Conservation (phyloP, 2,888 invertebrate genomes). For the Thumatha senex region DNA sequence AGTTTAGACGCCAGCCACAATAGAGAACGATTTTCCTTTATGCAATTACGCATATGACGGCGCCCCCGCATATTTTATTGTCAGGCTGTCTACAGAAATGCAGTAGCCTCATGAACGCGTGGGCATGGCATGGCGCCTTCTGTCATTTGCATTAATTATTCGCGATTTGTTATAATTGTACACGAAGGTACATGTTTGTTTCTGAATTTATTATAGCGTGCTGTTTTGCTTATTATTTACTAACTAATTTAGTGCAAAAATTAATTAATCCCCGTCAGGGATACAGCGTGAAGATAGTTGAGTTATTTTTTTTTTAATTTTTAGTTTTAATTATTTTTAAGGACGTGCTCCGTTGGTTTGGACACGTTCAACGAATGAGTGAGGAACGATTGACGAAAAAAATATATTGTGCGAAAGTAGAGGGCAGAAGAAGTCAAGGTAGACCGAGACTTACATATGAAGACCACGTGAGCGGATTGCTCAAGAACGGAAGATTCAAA, state of each 20-base stretch:
- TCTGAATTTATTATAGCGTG: slow-evolving; percentile 15
- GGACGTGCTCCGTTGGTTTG: no score
- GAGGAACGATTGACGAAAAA: no score
- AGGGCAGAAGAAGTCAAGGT: no score
- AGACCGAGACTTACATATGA: no score
- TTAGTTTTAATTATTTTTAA: no score
- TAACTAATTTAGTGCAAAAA: slow-evolving; percentile 13
- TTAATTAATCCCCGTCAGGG: no score
- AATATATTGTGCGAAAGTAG: no score
- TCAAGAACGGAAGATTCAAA: no score
- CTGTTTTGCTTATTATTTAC: slow-evolving; percentile 14
- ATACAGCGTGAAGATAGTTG: no score
- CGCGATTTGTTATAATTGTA: slow-evolving; percentile 25
- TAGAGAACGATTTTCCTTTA: slow-evolving; percentile 28
- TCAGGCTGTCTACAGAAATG: slow-evolving; percentile 34
- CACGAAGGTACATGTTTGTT: slow-evolving; percentile 9
- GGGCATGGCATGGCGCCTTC: slow-evolving; percentile 49
- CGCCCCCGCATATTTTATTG: slow-evolving; percentile 29
- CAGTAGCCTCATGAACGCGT: slow-evolving; percentile 31
- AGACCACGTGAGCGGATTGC: no score
- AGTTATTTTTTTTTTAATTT: no score
- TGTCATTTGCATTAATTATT: slow-evolving; percentile 49
- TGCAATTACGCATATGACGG: slow-evolving; percentile 24
- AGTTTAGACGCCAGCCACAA: slow-evolving; percentile 16
- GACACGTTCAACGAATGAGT: no score